Base-by-base conservation (phyloP, 2,797 vertebrate species). In the Myotis pilosus region DNA sequence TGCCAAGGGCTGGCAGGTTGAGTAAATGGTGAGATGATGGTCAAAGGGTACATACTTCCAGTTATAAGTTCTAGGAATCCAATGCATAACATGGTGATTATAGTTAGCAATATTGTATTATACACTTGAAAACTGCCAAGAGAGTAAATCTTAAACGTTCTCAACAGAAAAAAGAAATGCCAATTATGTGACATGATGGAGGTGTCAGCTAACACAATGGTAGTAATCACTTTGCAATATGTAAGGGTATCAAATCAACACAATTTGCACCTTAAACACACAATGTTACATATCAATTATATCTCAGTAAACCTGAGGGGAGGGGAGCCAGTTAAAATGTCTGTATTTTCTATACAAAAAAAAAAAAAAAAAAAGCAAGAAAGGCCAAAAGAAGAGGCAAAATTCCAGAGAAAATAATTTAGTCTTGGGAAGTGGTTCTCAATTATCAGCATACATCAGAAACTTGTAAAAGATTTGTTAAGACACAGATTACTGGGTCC, bases 351-450 rank as follows among this genome's bases (percentile, higher is more conserved):
- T 75, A 88, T 7, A 5, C 36, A 25, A 22, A 38, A 20, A 23
- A 23, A 28, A 36, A 53, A 25, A n/a, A 16, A 57, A 38, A 22
- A 15, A 22, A 11, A 36, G 16, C 4, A 17, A 76, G 13, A 71
- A 79, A 87, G 76, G 33, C 28, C 17, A 51, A 62, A 85, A 66
- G 55, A 60, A 47, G 1, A 6, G 19, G 20, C 41, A 72, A 95
- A 84, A 69, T 89, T 66, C 28, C 44, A 78, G 47, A 96, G 57
- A 89, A 95, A 92, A 89, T 17, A 20, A 57, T 20, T 81, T 41
- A 30, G n/a, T 41, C 15, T 66, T 68, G 12, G 47, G 38, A 23
- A 91, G 15, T 15, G 1, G 19, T 49, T 91, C 72, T 92, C 68
- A 79, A 85, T 88, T 7, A 30, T 53, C 41, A 64, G 30, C 3